Evolutionary conservation across 2,113 vertebrate species (phyloP), one percentile per base, ranked within the genome.

Genomic region (Mola mola): DNA sequence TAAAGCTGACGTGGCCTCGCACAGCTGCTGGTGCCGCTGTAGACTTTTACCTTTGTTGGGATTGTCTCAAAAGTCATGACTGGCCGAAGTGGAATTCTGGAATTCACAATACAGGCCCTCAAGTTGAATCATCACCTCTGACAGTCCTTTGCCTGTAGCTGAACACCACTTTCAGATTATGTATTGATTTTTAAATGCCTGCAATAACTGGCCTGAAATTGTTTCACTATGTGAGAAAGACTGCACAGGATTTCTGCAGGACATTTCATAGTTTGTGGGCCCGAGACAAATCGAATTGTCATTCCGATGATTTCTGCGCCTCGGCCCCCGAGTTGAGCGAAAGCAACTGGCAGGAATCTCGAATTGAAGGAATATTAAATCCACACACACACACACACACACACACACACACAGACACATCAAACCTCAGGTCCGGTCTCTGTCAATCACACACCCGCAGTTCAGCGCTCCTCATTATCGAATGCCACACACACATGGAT

Each of bases 381-480:
- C 41, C 2, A 3, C 19, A 36, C 24, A 43, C 31, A 33, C 24
- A 53, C n/a, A 13, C 8, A 4, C 25, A 24, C 26, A 51, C 37
- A 52, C 28, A 74, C n/a, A n/a, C n/a, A n/a, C n/a, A n/a, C n/a
- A n/a, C n/a, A n/a, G n/a, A n/a, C n/a, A n/a, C n/a, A n/a, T n/a
- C n/a, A n/a, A n/a, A 70, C 80, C 60, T 83, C 72, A 72, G 49
- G 60, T 77, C 52, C 64, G 0, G 22, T 16, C 37, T 66, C 61
- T 13, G 43, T 66, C 56, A 58, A 9, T 77, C 34, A 46, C 41
- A 17, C 47, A 40, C 4, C 20, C 6, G 22, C 13, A n/a, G 36
- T 57, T 51, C 24, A 19, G 9, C 5, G 2, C n/a, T 48, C 7
- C 8, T 26, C 50, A 2, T 20, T 25, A 25, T 29, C 2, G 25